These are phyloP conservation scores for Pyrrhosoma nymphula DNA, from an alignment of 2,888 invertebrate genomes.

Conservation along the genomic window DNA sequence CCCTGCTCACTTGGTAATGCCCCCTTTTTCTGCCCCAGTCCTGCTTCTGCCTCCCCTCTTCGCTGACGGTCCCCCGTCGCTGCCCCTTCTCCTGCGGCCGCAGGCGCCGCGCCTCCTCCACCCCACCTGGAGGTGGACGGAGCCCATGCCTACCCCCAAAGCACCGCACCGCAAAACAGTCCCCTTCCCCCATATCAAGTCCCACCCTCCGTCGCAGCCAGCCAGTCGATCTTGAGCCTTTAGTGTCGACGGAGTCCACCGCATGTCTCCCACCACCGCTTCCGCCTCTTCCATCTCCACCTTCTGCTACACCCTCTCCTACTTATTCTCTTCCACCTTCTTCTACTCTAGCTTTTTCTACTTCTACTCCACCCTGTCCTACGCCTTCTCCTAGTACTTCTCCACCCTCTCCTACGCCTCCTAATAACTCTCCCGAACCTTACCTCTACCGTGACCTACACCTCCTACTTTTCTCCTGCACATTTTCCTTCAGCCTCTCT, in stretches of 20 bases:
- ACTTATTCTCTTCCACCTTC: too few relatives aligned
- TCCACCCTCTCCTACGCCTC: too few relatives aligned
- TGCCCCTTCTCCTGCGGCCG: background rate
- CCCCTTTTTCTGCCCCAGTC: background rate
- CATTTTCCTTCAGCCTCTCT: too few relatives aligned
- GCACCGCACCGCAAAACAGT: background rate
- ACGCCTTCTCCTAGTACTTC: too few relatives aligned
- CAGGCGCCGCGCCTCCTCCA: background rate
- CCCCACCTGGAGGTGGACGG: background rate
- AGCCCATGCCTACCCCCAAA: background rate
- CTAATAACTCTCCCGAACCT: too few relatives aligned
- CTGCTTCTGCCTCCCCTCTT: background rate
- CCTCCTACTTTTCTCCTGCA: too few relatives aligned
- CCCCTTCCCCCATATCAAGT: background rate
- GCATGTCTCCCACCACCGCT: background rate
- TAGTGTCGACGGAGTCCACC: constrained; percentile 14
- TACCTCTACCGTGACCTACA: too few relatives aligned
- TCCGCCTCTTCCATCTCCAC: background rate
- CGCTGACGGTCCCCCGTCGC: background rate
- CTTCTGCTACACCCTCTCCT: background rate
- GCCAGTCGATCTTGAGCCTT: constrained; percentile 39
- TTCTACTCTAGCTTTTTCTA: too few relatives aligned
- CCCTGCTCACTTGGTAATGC: background rate
- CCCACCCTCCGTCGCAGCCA: constrained; percentile 21
- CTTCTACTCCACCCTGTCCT: too few relatives aligned